Percentiles rank a stretch among this genome's conserved stretches.
phyloP scores from a whole-genome alignment of 2,113 vertebrate genomes.

The Sceloporus undulatus region DNA sequence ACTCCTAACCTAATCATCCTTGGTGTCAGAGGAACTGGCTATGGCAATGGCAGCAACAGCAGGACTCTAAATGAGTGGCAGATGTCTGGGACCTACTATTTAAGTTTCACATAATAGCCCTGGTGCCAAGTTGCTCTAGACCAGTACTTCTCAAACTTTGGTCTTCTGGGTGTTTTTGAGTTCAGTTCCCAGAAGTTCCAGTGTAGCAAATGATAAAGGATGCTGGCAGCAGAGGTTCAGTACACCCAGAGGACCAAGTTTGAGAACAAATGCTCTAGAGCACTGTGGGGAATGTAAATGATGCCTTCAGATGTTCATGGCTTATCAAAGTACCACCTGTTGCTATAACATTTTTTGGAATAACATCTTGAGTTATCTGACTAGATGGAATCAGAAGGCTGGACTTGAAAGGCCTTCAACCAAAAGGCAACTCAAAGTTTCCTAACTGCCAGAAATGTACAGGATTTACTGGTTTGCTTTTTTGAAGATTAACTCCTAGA shows the following conservation, averaged over 20 bases:
- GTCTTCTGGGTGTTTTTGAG: too few relatives aligned
- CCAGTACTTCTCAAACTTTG: too few relatives aligned
- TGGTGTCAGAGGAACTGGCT: not conserved
- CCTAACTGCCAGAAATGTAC: not conserved
- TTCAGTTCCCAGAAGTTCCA: too few relatives aligned
- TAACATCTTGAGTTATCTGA: not conserved
- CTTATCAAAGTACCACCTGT: not conserved
- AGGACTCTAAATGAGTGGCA: not conserved
- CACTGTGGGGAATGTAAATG: too few relatives aligned
- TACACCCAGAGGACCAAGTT: too few relatives aligned
- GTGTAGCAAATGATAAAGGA: too few relatives aligned
- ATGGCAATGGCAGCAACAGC: not conserved
- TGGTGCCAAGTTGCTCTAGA: too few relatives aligned
- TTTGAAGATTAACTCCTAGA: not conserved
- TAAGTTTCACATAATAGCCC: not conserved
- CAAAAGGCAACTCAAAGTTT: not conserved
- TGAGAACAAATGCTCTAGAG: too few relatives aligned
- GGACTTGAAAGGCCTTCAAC: not conserved
- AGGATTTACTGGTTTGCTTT: not conserved
- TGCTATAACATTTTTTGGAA: not conserved
- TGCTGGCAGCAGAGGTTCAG: too few relatives aligned
- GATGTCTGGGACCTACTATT: not conserved
- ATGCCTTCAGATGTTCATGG: too few relatives aligned
- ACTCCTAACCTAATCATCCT: not conserved
- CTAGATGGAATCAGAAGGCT: not conserved